Percentiles rank a stretch among this genome's conserved stretches.
These are phyloP conservation scores for Charanyca ferruginea DNA, from an alignment of 2,888 invertebrate genomes.

Conservation along the genomic window DNA sequence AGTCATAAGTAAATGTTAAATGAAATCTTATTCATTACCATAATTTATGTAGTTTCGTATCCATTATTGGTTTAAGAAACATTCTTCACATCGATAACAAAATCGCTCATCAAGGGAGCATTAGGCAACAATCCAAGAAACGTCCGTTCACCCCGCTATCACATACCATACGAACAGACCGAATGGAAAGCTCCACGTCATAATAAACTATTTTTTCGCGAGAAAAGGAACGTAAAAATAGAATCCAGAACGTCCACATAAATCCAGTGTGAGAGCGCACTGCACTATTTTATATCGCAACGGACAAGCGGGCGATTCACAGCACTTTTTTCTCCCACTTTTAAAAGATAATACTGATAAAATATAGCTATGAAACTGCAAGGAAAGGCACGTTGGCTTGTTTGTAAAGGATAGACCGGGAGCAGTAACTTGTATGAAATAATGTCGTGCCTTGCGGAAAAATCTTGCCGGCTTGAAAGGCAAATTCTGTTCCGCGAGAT, in stretches of 20 bases:
- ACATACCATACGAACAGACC: slow-evolving; percentile 56
- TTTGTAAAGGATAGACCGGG: slow-evolving; percentile 55
- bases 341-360: slow-evolving; percentile 72
- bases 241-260: slow-evolving; percentile 63
- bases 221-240: slow-evolving; percentile 70
- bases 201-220: slow-evolving; percentile 76
- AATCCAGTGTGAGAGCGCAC: slow-evolving; percentile 60
- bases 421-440: slow-evolving; percentile 76
- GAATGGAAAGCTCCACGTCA: slow-evolving; percentile 72
- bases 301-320: slow-evolving; percentile 68
- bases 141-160: slow-evolving; percentile 79
- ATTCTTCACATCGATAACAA: slow-evolving; percentile 23
- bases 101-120: slow-evolving; percentile 73
- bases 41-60: neutral
- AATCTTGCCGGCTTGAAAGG: slow-evolving; percentile 77
- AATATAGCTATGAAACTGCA: slow-evolving; percentile 69
- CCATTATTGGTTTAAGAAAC: slow-evolving; percentile 2
- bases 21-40: neutral
- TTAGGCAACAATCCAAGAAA: slow-evolving; percentile 83
- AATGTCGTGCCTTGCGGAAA: slow-evolving; percentile 73
- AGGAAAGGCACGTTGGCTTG: slow-evolving; percentile 64
- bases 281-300: slow-evolving; percentile 70
- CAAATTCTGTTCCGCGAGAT: slow-evolving; percentile 77
- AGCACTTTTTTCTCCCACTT: slow-evolving; percentile 61
- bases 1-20: too few relatives aligned